Base-by-base conservation (phyloP, 2,797 vertebrate genomes). In the Pitangus sulphuratus region DNA sequence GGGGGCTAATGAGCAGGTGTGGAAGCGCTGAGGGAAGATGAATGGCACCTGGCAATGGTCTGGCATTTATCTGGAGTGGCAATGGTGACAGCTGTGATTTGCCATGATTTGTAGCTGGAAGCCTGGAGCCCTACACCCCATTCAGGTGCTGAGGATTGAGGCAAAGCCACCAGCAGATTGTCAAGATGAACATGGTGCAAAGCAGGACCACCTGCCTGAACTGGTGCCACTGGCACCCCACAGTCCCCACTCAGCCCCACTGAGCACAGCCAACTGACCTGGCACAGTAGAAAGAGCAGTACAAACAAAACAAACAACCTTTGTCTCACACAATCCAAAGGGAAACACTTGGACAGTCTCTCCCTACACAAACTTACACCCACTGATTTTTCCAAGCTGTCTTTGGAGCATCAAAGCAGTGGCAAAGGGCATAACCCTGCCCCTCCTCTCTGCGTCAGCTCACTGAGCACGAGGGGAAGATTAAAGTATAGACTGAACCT, bases 221-320 rank as follows among this genome's bases (percentile, higher is more conserved):
- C n/a, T 37, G 37, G 37, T 37, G 37, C 37, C 37, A 37, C 37
- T 37, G 37, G 37, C 50, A 35, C 14, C 12, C 28, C 13, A 4
- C 0, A 3, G 2, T 60, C 33, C 42, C 42, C 30, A 11, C 30
- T 16, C 25, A 48, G 56, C 30, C 57, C 60, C 54, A 13, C 24
- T 3, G 6, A 42, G 10, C 51, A 40, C 1, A 3, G 85, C 28
- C 47, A 57, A 31, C 33, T 8, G 70, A 31, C 12, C 20, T 42
- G 26, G 74, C 20, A n/a, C 35, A 58, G 62, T n/a, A 48, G 71
- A n/a, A 42, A 30, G 17, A 39, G 39, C 35, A 58, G 62, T 33
- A 53, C 76, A n/a, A 42, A 30, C 19, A 39, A 13, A 48, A 48
- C 3, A 68, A 0, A 0, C 62, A 64, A 53, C 48, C 35, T 40